Evolutionary conservation across 1,140 invertebrate species (phyloP), one percentile per base, ranked within the genome.

Genomic region (Drosophila prosaltans): DNA sequence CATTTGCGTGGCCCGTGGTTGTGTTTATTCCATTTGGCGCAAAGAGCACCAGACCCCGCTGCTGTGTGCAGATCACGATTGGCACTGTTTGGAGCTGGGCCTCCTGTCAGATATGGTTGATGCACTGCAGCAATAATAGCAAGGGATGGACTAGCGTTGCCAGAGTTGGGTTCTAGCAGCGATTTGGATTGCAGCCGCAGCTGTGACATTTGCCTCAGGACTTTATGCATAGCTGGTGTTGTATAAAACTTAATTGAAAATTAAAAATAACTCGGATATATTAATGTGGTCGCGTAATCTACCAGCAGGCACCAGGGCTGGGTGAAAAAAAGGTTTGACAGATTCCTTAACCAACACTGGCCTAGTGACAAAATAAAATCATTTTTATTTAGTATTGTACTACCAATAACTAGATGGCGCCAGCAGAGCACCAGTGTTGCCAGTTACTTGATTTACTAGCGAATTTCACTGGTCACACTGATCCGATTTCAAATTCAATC

Each of bases 1-100:
- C 95, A 96, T 54, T 92, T 92, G 54, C 82, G 92, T 7, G 94
- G 94, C 0, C 89, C 91, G 11, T 73, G 67, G 59, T 88, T 91
- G 32, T 85, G 60, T 78, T 91, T 91, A 45, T 92, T 92, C 82
- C 91, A 92, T 39, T 85, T 88, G 39, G 76, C 43, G 26, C 78
- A 74, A 3, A 88, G 54, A 1, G 51, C 83, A 16, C 39, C 78
- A 51, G 65, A 58, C 6, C 60, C 57, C 2, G 74, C 64, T 2
- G 76, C 40, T 16, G 91, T 92, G 72, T 92, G 91, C 59, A 92
- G 72, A 51, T 51, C 45, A 9, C 45, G 45, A 51, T 48, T 69
- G 69, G 64, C 69, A 62, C 26, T 54, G 60, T 51, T 36, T 36
- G 45, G 36, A 26, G 24, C 45, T 51, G 21, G 45, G 45, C 45